Evolutionary conservation across 2,113 vertebrate genomes (phyloP).

Genomic region (Heloderma charlesbogerti): DNA sequence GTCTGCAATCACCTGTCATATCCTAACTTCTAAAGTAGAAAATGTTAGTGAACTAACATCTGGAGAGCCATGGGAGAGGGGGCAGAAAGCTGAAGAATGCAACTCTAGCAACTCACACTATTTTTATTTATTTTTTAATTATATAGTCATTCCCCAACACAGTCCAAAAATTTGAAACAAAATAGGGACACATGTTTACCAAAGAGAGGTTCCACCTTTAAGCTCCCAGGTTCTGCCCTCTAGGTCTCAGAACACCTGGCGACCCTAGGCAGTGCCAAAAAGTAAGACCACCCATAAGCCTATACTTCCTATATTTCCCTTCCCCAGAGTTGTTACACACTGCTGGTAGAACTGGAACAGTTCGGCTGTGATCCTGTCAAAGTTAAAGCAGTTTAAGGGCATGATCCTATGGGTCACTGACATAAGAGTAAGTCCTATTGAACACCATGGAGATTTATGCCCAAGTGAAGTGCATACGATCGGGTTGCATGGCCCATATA

Average conservation of each 20-base stretch:
- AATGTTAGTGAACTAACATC: neutral
- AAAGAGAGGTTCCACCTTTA: too few species aligned
- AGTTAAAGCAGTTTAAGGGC: neutral
- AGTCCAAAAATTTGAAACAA: too few species aligned
- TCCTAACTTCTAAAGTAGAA: too few species aligned
- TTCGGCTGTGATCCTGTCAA: rapidly evolving
- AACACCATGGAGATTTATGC: neutral
- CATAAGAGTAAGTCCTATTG: neutral
- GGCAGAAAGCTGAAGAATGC: too few species aligned
- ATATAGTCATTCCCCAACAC: too few species aligned
- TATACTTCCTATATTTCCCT: neutral
- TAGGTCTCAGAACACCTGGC: neutral
- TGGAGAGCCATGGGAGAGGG: neutral
- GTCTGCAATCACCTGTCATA: neutral
- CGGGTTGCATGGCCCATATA: neutral
- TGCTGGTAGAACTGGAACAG: neutral
- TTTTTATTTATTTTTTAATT: too few species aligned
- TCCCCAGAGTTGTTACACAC: neutral
- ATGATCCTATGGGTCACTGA: neutral
- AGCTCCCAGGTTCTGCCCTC: neutral
- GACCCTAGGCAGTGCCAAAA: neutral
- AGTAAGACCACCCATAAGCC: neutral
- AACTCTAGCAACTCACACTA: too few species aligned
- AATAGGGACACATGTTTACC: too few species aligned
- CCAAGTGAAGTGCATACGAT: neutral